Evolutionary conservation across 2,797 vertebrate species (phyloP), one percentile per base, ranked within the genome.

Genomic region (Bradypodion pumilum): DNA sequence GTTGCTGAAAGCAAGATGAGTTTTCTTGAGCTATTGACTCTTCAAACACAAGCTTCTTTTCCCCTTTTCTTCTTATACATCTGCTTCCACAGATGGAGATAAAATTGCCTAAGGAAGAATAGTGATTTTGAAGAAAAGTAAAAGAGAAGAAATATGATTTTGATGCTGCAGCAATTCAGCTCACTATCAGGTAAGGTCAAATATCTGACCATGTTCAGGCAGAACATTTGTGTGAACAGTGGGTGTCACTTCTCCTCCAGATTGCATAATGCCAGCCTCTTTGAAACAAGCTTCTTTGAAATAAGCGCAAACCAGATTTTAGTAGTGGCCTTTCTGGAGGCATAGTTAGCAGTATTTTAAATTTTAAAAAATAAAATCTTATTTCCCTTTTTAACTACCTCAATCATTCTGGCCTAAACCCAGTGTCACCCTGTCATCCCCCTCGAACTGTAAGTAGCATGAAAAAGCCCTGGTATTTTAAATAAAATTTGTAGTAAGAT

Each of bases 141-240:
- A 32, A 8, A 16, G 15, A 56, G 25, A 35, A 32, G 44, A 23
- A 23, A 62, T 27, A 29, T 65, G 13, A 40, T 8, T 59, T 63
- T 46, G 44, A 77, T 40, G 72, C 66, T 10, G 85, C 83, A 86
- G 84, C 37, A 83, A 82, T 78, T 77, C 80, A 84, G 56, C 70
- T 89, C 86, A 59, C 75, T 87, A 69, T 35, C 78, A 73, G 68
- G 40, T 70, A 86, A 85, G 68, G 81, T 87, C 81, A 89, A 86
- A 74, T 12, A 10, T 83, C 82, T 86, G 78, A 78, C 85, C 80
- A 60, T 81, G 90, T 72, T 76, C 73, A 86, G 62, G 21, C 60
- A n/a, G 85, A 91, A 37, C 81, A 29, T 56, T 83, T 75, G 79
- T 0, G 5, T 56, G 73, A 90, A 60, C 73, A 76, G 75, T 40